Percentiles rank a stretch among this genome's conserved stretches.
phyloP scores from a whole-genome alignment of 2,888 invertebrate genomes.

The Axea sp. region DNA sequence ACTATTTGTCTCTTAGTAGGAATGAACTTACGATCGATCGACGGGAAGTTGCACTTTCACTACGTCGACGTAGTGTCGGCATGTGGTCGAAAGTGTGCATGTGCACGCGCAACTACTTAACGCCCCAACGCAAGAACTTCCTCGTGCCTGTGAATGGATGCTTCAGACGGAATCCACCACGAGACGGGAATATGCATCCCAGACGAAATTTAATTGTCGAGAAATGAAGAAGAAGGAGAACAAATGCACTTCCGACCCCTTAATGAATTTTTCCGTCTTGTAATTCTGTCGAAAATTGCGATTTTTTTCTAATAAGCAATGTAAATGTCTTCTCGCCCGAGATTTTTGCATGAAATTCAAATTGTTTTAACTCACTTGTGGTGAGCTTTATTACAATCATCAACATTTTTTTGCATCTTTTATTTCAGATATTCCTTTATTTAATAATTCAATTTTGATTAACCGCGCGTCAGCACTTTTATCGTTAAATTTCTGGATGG shows the following conservation, averaged over 20 bases:
- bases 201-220: slow-evolving; percentile 58
- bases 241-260: slow-evolving; percentile 16
- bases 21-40: slow-evolving; percentile 53
- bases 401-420: too few species aligned
- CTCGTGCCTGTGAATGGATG: slow-evolving; percentile 39
- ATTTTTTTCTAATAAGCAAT: slow-evolving; percentile 30
- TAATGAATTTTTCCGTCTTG: slow-evolving; percentile 22
- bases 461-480: too few species aligned
- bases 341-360: too few species aligned
- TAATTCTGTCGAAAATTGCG: slow-evolving; percentile 3
- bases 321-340: slow-evolving; percentile 13
- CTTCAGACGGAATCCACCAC: slow-evolving; percentile 53
- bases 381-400: too few species aligned
- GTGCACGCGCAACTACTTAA: slow-evolving; percentile 58
- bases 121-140: slow-evolving; percentile 48
- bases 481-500: too few species aligned
- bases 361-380: too few species aligned
- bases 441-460: too few species aligned
- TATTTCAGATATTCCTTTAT: too few species aligned
- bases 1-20: slow-evolving; percentile 31
- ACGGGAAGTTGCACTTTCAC: slow-evolving; percentile 53
- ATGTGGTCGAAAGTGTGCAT: slow-evolving; percentile 43
- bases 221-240: slow-evolving; percentile 20
- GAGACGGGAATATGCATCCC: slow-evolving; percentile 45
- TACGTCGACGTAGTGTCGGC: slow-evolving; percentile 2